Evolutionary conservation across 2,888 invertebrate genomes (phyloP), one percentile per base, ranked within the genome.

Genomic region (Chaitophorus viminalis): DNA sequence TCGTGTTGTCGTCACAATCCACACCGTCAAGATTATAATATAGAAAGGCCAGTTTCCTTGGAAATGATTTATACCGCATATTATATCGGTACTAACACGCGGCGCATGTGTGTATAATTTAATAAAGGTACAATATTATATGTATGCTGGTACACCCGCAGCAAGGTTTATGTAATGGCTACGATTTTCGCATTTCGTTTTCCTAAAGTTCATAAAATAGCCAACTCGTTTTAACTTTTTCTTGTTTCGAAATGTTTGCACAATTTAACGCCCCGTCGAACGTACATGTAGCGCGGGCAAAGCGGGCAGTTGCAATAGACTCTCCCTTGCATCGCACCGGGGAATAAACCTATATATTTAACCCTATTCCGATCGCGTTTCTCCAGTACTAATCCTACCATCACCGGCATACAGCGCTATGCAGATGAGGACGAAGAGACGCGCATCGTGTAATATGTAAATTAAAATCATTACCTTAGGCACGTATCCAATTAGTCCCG

Each of bases 401-500:
- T 5, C 60, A 60, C 46, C 14, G 46, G 3, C 4, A 36, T 14
- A 14, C 14, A 46, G 5, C 60, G 60, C 60, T 17, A 29, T 29
- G 31, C 25, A 54, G 54, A 76, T n/a, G n/a, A n/a, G n/a, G n/a
- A n/a, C n/a, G n/a, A n/a, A 46, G 76, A 76, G 18, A 29, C 21
- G 3, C 21, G 6, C 60, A 25, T 60, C 60, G 25, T 25, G 8
- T n/a, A 25, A 33, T 78, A 60, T 78, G 60, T 78, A 60, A 78
- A 78, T 78, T 78, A 36, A 78, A 78, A 78, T 36, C 33, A 21
- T 54, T 78, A 36, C 78, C 54, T 60, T 78, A 36, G 78, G 60
- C 78, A 78, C 60, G 78, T 36, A 60, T 78, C 78, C 78, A 78
- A 78, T 78, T 78, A 78, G 78, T 60, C 78, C 8, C n/a, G n/a